Evolutionary conservation across 2,113 vertebrate genomes (phyloP).

Genomic region (Melanerpes aurifrons): DNA sequence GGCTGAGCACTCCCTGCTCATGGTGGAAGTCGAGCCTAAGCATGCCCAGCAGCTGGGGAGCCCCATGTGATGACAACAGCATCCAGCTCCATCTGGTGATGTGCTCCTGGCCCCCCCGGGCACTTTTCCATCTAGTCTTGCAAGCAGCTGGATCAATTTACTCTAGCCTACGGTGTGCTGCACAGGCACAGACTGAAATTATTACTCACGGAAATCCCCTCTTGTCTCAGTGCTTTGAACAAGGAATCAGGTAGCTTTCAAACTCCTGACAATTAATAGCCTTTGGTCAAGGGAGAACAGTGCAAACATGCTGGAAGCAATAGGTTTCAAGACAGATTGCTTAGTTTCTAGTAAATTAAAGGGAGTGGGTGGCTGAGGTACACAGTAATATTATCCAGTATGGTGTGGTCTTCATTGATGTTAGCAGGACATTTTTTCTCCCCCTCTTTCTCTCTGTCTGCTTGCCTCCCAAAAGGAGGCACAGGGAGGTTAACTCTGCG

Average conservation of each 20-base stretch:
- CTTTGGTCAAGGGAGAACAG: slow-evolving; percentile 47
- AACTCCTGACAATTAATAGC: slow-evolving; percentile 70
- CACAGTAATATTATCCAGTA: slow-evolving; percentile 64
- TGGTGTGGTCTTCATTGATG: slow-evolving; percentile 72
- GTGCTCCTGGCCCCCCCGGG: slow-evolving; percentile 72
- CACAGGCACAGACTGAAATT: slow-evolving; percentile 76
- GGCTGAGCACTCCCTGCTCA: neutral
- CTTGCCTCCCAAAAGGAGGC: slow-evolving; percentile 16
- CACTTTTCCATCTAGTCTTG: slow-evolving; percentile 86
- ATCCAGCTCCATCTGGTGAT: slow-evolving; percentile 85
- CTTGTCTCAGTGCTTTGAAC: slow-evolving; percentile 70
- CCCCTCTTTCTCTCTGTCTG: neutral
- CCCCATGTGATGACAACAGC: slow-evolving; percentile 83
- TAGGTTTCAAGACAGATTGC: slow-evolving; percentile 66
- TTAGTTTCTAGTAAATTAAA: slow-evolving; percentile 75
- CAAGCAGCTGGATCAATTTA: slow-evolving; percentile 90
- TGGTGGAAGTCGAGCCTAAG: slow-evolving; percentile 67
- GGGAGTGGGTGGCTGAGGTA: slow-evolving; percentile 71
- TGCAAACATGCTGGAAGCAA: slow-evolving; percentile 39
- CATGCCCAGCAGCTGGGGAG: slow-evolving; percentile 82
- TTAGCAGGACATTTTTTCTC: slow-evolving; percentile 57
- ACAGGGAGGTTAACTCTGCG: slow-evolving; percentile 23
- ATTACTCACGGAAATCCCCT: slow-evolving; percentile 83
- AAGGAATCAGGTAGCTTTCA: slow-evolving; percentile 77
- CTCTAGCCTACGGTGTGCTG: slow-evolving; percentile 70